Percentiles rank a stretch among this genome's conserved stretches.
phyloP scores from a whole-genome alignment of 2,888 invertebrate genomes.

The Drosophila peninsularis region DNA sequence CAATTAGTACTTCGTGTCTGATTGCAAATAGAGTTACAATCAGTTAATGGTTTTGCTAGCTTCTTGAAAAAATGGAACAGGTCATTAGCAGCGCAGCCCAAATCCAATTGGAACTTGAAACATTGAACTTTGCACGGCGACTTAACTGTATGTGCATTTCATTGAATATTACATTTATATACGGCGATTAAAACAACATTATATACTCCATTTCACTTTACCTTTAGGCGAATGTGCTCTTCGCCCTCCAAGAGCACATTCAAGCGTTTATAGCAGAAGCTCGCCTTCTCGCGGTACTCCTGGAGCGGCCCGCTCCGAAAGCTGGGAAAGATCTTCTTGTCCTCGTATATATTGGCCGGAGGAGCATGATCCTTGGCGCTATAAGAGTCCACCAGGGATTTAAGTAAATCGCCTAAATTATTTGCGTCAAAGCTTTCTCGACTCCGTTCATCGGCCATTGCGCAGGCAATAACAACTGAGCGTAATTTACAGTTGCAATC shows the following conservation, averaged over 20 bases:
- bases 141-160: not conserved
- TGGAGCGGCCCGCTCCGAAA: constrained; percentile 88
- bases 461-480: constrained; percentile 11
- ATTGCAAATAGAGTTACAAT: not conserved
- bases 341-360: constrained; percentile 67
- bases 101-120: not conserved
- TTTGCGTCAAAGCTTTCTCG: not conserved
- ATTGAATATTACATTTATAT: constrained; percentile 1
- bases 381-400: constrained; percentile 52
- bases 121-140: constrained; percentile 51
- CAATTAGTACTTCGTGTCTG: not conserved
- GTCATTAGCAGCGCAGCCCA: not conserved
- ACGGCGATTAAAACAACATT: not conserved
- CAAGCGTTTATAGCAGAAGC: constrained; percentile 89
- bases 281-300: constrained; percentile 87
- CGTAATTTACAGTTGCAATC: not conserved
- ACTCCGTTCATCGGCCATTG: constrained; percentile 42
- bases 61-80: not conserved
- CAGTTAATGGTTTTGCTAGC: not conserved
- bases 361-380: constrained; percentile 32
- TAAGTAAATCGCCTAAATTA: constrained; percentile 40
- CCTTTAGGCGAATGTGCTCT: constrained; percentile 86
- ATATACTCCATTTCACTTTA: constrained; percentile 63
- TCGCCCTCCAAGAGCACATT: constrained; percentile 86
- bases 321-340: constrained; percentile 86